Evolutionary conservation across 2,113 vertebrate genomes (phyloP), one percentile per base, ranked within the genome.

Genomic region (Eptatretus burgeri): DNA sequence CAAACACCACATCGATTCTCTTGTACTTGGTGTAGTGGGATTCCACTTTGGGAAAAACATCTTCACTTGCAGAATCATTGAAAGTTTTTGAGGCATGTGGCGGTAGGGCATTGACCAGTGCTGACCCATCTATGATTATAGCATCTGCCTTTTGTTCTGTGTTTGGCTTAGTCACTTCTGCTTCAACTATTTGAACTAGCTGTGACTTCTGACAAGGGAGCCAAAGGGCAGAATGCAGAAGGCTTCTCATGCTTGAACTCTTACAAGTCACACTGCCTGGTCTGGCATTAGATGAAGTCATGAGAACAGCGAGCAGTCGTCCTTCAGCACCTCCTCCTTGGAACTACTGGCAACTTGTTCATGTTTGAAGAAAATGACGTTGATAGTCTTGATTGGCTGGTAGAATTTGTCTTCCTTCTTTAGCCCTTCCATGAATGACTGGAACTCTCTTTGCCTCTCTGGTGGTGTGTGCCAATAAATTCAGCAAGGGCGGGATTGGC

Each of bases 251-350:
- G 51, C 19, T 49, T 51, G 51, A 67, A 67, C 49, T 52, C 19
- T 18, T 60, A 18, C 16, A 67, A 51, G 50, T 67, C 66, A 62
- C 52, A 64, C 20, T 67, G 20, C 50, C 66, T 64, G 64, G 18
- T 64, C 64, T 67, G 68, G 41, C 66, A 69, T 50, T 62, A 69
- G 62, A 67, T 67, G 62, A 69, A 65, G 68, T 51, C 52, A 17
- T 50, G 66, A 65, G 64, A 69, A 67, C 12, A 69, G 64, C 19
- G 65, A 18, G 18, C 19, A 67, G 41, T 65, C 68, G 12, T 65
- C 62, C 68, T 66, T 64, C 51, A 67, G 13, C 18, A 65, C 49
- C 64, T 51, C 56, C 41, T 52, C 27, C 27, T 49, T 64, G 17
- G 64, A 60, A 17, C 27, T 18, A 17, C 50, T 63, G 51, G 63